Base-by-base conservation (phyloP, 23 tunicate species). In the Corella eumyota region DNA sequence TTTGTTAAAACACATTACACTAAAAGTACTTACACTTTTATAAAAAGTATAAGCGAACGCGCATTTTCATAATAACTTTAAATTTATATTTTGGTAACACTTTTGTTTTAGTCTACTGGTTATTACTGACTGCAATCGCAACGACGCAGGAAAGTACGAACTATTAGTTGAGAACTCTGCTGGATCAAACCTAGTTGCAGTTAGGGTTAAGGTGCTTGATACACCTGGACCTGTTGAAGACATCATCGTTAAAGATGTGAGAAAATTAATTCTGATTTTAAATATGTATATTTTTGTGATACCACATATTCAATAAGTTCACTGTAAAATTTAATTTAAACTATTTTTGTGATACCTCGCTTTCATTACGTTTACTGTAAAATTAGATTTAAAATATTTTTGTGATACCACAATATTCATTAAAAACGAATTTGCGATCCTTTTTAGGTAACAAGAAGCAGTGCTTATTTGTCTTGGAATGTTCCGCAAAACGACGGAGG, bases 401-500 rank as follows among this genome's bases (percentile, higher is more conserved):
- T n/a, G n/a, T n/a, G n/a, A n/a, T n/a, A n/a, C n/a, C n/a, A n/a
- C n/a, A n/a, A n/a, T n/a, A n/a, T n/a, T n/a, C n/a, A n/a, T n/a
- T n/a, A n/a, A n/a, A n/a, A n/a, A n/a, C n/a, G n/a, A n/a, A n/a
- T n/a, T n/a, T n/a, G n/a, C 22, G 20, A n/a, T 25, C 11, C 30
- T 6, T 34, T 29, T 48, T 66, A 88, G 64, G 87, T 92, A 3
- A 83, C 80, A 5, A 45, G 84, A 34, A 76, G 73, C 48, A 60
- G 76, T 26, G 91, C 81, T 20, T 69, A 68, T 21, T 9, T 92
- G 4, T 66, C 66, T 61, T 92, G 98, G 98, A 71, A 71, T 26
- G 56, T 87, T 0, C 98, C 98, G 9, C 72, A 82, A 36, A 50
- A 69, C 26, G 98, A 92, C 38, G 98, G 98, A 26, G 98, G 98